Conservation (phyloP, 2,113 vertebrate genomes). For the Rhizomys pruinosus region DNA sequence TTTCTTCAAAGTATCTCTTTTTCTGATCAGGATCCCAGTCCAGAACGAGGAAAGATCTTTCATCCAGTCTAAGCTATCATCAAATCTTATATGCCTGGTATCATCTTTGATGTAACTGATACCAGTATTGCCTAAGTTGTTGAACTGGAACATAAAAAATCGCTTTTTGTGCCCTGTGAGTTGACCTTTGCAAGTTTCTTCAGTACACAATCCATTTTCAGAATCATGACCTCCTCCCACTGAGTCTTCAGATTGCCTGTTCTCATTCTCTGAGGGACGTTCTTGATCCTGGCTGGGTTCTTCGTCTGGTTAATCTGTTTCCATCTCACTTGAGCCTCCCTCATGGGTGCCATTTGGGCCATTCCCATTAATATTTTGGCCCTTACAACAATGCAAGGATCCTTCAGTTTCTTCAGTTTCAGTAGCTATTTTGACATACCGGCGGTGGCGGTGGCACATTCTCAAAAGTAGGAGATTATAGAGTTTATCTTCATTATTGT, state of each 20-base stretch:
- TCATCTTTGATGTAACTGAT: slow-evolving; percentile 94
- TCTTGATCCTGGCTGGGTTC: slow-evolving; percentile 99
- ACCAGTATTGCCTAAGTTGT: slow-evolving; percentile 97
- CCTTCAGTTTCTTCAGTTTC: too few relatives aligned
- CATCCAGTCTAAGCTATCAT: slow-evolving; percentile 96
- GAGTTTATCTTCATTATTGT: slow-evolving; percentile 96
- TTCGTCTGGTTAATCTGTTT: slow-evolving; percentile 98
- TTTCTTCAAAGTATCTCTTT: slow-evolving; percentile 97
- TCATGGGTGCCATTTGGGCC: slow-evolving; percentile 95
- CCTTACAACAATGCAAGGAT: slow-evolving; percentile 90
- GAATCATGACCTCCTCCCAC: slow-evolving; percentile 97
- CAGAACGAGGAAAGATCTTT: slow-evolving; percentile 98
- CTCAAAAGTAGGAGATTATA: slow-evolving; percentile 96
- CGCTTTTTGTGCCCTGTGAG: slow-evolving; percentile 91
- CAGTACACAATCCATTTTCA: slow-evolving; percentile 94
- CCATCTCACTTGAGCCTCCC: slow-evolving; percentile 98
- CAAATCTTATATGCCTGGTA: slow-evolving; percentile 97
- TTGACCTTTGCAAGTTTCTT: slow-evolving; percentile 92
- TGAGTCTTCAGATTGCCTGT: slow-evolving; percentile 98
- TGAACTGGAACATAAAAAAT: slow-evolving; percentile 99
- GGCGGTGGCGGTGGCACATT: slow-evolving; percentile 94
- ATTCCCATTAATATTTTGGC: slow-evolving; percentile 94
- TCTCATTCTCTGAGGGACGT: slow-evolving; percentile 97
- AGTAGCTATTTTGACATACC: slow-evolving; percentile 89
- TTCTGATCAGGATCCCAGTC: slow-evolving; percentile 98